phyloP scores from a whole-genome alignment of 2,113 vertebrate species.

The Tachysurus vachellii region DNA sequence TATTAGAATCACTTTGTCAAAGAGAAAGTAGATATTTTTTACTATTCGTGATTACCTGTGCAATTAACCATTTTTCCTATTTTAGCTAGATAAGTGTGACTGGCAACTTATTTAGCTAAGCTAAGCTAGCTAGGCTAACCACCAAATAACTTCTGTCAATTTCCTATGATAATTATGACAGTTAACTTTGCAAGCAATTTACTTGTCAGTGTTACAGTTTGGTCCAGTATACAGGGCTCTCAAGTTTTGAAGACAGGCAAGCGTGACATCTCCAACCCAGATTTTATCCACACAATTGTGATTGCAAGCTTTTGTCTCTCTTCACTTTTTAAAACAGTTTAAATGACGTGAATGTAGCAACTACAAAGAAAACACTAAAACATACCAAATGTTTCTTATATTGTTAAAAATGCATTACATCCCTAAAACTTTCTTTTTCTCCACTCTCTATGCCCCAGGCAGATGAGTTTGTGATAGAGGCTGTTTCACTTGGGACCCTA shows the following conservation, averaged over 20 bases:
- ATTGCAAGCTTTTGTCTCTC: background rate
- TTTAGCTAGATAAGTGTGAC: background rate
- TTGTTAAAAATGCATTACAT: background rate
- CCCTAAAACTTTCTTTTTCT: background rate
- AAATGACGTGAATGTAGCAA: background rate
- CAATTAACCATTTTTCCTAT: background rate
- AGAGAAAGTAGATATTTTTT: background rate
- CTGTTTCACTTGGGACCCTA: constrained; percentile 83
- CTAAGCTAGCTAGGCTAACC: background rate
- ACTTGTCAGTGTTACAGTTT: background rate
- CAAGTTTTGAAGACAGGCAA: too few relatives aligned
- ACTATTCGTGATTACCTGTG: background rate
- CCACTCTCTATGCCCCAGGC: constrained; percentile 69
- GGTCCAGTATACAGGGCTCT: too few relatives aligned
- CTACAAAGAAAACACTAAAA: background rate
- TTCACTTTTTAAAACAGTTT: background rate
- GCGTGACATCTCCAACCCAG: too few relatives aligned
- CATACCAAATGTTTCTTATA: background rate
- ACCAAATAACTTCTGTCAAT: background rate
- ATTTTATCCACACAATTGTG: background rate
- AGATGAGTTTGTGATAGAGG: constrained; percentile 93
- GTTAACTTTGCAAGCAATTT: background rate
- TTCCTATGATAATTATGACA: background rate
- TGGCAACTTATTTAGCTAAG: background rate
- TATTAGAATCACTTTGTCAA: background rate